Conservation (phyloP, 1,140 invertebrate species). For the Meteorus sp. region DNA sequence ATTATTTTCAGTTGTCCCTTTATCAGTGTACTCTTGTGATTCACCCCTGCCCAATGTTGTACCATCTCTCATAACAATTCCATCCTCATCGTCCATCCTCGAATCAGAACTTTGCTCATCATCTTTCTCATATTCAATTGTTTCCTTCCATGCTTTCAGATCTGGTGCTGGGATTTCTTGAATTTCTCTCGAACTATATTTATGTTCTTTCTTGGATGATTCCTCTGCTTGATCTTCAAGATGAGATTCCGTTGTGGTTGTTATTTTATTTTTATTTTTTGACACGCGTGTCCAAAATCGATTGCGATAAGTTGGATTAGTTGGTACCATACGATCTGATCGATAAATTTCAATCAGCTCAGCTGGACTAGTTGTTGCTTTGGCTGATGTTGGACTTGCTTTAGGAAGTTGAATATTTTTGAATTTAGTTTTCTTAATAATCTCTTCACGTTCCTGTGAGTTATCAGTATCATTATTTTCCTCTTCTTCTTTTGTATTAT, state of each 20-base stretch:
- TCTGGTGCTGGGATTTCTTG: constrained; percentile 14
- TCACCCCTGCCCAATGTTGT: not conserved
- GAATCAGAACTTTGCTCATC: not conserved
- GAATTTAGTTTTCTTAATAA: not conserved
- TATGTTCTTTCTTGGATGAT: not conserved
- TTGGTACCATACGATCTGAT: constrained; percentile 19
- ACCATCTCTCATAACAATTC: not conserved
- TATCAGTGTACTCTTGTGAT: not conserved
- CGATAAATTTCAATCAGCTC: constrained; percentile 12
- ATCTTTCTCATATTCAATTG: not conserved
- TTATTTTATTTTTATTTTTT: not conserved
- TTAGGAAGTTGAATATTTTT: not conserved
- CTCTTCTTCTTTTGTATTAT: not conserved
- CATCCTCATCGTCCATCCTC: constrained; percentile 16
- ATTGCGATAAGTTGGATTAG: constrained; percentile 10
- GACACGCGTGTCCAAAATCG: not conserved
- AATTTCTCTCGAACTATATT: constrained; percentile 15
- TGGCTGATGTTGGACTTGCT: not conserved
- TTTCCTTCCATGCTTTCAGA: constrained; percentile 9
- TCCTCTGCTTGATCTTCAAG: not conserved
- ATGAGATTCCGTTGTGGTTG: not conserved
- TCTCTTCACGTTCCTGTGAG: not conserved
- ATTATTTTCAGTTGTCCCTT: not conserved
- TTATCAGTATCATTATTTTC: not conserved
- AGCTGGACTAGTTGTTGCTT: not conserved